Percentiles rank a stretch among this genome's conserved stretches.
Evolutionary conservation across 2,888 invertebrate genomes (phyloP).

Genomic region (Calephelis perditalis): DNA sequence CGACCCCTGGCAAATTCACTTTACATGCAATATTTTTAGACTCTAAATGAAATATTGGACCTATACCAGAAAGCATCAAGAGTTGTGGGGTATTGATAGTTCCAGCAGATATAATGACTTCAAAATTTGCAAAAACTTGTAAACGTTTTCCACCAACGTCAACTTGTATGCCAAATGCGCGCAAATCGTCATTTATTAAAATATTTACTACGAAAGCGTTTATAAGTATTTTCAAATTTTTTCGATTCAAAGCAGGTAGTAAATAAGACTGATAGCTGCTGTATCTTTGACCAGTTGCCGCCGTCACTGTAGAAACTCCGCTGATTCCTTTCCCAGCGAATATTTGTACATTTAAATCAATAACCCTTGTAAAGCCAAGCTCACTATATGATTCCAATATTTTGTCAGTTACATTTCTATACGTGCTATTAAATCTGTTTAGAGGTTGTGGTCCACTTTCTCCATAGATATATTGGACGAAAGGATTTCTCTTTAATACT

Average conservation of each 20-base stretch:
- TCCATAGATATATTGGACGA: constrained; percentile 47
- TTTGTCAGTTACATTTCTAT: constrained; percentile 9
- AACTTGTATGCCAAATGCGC: too few relatives aligned
- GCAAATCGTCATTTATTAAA: too few relatives aligned
- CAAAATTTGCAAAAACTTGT: too few relatives aligned
- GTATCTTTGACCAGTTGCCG: constrained; percentile 60
- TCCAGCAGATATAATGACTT: too few relatives aligned
- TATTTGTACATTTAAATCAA: constrained; percentile 57
- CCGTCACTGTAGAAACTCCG: constrained; percentile 60
- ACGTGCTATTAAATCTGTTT: constrained; percentile 33
- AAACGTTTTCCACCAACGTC: too few relatives aligned
- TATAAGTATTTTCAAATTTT: too few relatives aligned
- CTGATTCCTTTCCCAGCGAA: constrained; percentile 54
- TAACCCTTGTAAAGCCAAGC: constrained; percentile 54
- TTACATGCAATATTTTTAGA: too few relatives aligned
- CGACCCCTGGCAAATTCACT: too few relatives aligned
- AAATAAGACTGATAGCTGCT: constrained; percentile 71
- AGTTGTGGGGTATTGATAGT: too few relatives aligned
- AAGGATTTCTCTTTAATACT: not conserved
- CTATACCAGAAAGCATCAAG: too few relatives aligned
- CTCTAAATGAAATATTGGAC: too few relatives aligned
- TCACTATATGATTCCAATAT: constrained; percentile 56
- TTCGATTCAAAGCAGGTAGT: constrained; percentile 32
- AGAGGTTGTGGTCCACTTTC: constrained; percentile 62
- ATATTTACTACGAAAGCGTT: constrained; percentile 19